Base-by-base conservation (phyloP, 2,888 invertebrate species). In the Teleiodes luculella region DNA sequence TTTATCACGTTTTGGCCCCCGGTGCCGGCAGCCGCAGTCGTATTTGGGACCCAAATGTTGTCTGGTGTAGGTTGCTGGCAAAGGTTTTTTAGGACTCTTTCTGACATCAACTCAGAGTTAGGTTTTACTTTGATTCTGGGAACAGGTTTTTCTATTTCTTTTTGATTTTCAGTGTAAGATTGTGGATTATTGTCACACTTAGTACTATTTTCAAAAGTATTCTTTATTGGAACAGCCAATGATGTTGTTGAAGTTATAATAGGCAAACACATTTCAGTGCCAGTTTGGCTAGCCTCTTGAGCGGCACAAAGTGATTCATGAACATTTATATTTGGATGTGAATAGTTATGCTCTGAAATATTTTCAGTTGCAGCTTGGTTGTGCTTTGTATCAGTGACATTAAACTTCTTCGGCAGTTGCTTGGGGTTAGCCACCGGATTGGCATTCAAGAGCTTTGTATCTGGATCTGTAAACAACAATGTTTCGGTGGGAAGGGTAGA, bases 81-180 rank as follows among this genome's bases (percentile, higher is more conserved):
- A 16, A 66, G 57, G 48, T 50, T 67, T 43, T 64, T 68, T 20
- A 78, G 63, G 46, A 63, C 65, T 56, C 62, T 69, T 50, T 68
- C 66, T 1, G 85, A 70, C 86, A 87, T 82, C 46, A 88, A 68
- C 58, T 87, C 84, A 13, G 82, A 71, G 33, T 67, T 77, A 33
- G 85, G 77, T 62, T 87, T 88, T 0, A 88, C 85, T 75, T 87
- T 88, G 51, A 88, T 86, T 63, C 82, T 73, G 8, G 85, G 83
- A 6, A 56, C 49, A 39, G 59, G 54, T 46, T 58, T 60, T 20
- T 64, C 62, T 52, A 36, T 7, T 48, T 46, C 56, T 47, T 30
- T 39, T 39, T 11, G 43, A 51, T 49, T 59, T 46, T 11, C 47
- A 31, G n/a, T 54, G 24, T 24, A 20, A 24, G 39, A 37, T 36